Conservation (phyloP, 2,113 vertebrate species). For the Sinocyclocheilus anshuiensis region DNA sequence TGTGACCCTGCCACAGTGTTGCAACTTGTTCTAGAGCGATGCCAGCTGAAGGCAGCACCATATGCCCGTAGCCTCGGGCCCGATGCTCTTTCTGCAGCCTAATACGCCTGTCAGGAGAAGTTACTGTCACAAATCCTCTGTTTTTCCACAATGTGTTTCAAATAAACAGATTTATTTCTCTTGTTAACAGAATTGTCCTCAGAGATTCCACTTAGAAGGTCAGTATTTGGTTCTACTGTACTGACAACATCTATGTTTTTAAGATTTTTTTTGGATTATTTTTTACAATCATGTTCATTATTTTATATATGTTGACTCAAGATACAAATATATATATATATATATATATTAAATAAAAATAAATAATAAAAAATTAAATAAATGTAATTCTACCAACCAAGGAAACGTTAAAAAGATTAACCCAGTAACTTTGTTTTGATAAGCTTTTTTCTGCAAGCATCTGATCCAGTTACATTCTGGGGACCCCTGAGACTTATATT, state of each 20-base stretch:
- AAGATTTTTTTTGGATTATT: too few relatives aligned
- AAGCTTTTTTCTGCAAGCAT: too few relatives aligned
- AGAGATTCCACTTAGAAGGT: conserved; percentile 43
- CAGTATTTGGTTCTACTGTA: neutral
- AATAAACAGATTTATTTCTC: conserved; percentile 69
- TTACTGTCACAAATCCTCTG: conserved; percentile 85
- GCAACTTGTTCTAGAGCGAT: conserved; percentile 81
- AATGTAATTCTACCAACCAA: too few relatives aligned
- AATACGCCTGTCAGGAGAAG: conserved; percentile 94
- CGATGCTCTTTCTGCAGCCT: conserved; percentile 92
- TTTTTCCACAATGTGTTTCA: conserved; percentile 71
- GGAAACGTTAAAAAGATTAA: too few relatives aligned
- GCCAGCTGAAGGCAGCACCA: conserved; percentile 90
- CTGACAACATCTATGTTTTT: neutral
- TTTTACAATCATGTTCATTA: too few relatives aligned
- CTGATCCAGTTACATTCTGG: too few relatives aligned
- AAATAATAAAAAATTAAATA: too few relatives aligned
- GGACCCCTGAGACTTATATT: too few relatives aligned
- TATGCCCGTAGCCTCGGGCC: conserved; percentile 87
- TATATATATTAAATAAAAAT: too few relatives aligned
- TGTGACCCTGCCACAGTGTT: conserved; percentile 79
- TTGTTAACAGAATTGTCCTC: conserved; percentile 53
- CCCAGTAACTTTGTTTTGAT: too few relatives aligned
- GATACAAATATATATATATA: too few relatives aligned
- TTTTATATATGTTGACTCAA: too few relatives aligned